phyloP scores from a whole-genome alignment of 2,888 invertebrate species.

The Hetaerina titia region DNA sequence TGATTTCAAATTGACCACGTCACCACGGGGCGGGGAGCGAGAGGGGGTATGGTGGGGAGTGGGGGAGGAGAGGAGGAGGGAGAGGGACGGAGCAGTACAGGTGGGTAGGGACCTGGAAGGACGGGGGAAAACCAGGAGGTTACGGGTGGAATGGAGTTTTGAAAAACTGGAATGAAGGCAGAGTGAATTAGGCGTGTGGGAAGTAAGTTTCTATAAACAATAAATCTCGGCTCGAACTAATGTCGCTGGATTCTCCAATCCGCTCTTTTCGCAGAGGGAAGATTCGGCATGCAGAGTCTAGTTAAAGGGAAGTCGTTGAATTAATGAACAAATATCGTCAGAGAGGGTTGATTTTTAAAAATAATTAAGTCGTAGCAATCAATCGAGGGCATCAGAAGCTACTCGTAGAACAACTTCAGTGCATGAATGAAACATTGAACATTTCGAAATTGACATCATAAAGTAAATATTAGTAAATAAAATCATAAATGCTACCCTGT shows the following conservation, averaged over 20 bases:
- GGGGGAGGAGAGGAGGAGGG: not conserved
- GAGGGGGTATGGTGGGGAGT: not conserved
- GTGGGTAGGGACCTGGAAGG: not conserved
- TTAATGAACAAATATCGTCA: no score
- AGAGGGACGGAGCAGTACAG: not conserved
- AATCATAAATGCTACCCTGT: no score
- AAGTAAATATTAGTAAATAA: no score
- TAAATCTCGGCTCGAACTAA: not conserved
- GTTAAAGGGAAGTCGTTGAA: no score
- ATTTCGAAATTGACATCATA: no score
- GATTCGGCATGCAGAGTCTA: no score
- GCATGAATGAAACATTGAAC: no score
- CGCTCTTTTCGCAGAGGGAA: no score
- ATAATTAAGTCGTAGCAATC: no score
- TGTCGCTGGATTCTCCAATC: not conserved
- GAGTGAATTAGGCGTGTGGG: slow-evolving; percentile 12
- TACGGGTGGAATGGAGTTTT: not conserved
- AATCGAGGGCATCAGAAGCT: no score
- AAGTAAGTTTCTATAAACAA: not conserved
- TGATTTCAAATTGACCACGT: slow-evolving; percentile 67
- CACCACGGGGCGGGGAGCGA: not conserved
- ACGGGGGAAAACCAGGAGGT: not conserved
- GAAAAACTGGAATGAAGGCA: not conserved
- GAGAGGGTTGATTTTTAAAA: no score
- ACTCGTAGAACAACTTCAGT: no score